Percentiles rank a stretch among this genome's conserved stretches.
phyloP scores from a whole-genome alignment of 2,113 vertebrate species.

The Toxostoma redivivum region DNA sequence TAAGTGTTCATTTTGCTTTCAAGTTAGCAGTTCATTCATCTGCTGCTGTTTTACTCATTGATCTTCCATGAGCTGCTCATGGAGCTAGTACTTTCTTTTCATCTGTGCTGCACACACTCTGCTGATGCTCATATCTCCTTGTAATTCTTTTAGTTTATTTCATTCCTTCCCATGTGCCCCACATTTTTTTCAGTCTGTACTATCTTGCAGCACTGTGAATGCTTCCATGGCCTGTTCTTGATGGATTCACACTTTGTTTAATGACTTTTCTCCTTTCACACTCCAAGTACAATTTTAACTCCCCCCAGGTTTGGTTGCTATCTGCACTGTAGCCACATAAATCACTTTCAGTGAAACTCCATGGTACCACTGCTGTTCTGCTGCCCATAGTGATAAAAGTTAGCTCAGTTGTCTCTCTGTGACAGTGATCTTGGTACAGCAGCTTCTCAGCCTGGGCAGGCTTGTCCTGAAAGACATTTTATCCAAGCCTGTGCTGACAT shows the following conservation, averaged over 20 bases:
- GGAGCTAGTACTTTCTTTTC: background rate
- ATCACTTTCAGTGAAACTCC: background rate
- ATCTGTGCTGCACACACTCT: background rate
- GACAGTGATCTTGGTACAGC: accelerated
- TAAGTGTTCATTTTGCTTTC: background rate
- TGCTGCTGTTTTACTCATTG: background rate
- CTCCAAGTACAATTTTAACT: background rate
- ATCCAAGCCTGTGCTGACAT: background rate
- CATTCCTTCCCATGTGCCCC: background rate
- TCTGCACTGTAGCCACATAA: background rate
- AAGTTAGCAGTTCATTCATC: background rate
- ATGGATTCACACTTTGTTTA: background rate
- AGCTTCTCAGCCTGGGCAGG: background rate
- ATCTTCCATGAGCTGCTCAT: background rate
- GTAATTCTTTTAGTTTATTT: background rate
- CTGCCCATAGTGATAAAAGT: background rate
- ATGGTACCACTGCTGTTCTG: background rate
- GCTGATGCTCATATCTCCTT: background rate
- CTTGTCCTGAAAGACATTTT: background rate
- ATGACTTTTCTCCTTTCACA: background rate
- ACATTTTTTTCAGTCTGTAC: background rate
- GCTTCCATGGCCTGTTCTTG: background rate
- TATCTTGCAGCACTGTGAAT: background rate
- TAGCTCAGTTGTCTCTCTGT: background rate
- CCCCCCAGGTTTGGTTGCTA: background rate